phyloP scores from a whole-genome alignment of 1,140 invertebrate genomes.

The Drosophila cardini region DNA sequence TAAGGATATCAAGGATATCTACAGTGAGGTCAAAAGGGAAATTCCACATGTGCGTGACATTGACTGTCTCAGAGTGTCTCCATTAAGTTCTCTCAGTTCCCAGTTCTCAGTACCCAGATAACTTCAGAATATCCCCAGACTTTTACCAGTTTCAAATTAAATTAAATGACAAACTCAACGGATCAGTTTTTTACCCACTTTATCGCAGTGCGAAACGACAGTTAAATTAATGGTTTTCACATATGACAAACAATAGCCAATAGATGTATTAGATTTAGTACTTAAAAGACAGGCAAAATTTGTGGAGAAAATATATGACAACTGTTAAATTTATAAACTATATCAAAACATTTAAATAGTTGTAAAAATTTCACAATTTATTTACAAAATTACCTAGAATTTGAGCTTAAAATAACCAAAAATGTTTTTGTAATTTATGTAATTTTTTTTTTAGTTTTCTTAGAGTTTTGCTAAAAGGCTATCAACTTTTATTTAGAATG shows the following conservation, averaged over 20 bases:
- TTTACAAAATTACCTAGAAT: too few relatives aligned
- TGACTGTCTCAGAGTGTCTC: conserved; percentile 46
- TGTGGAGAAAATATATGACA: not conserved
- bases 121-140: conserved; percentile 59
- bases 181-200: conserved; percentile 43
- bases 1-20: conserved; percentile 46
- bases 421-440: too few relatives aligned
- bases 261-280: conserved; percentile 15
- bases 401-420: too few relatives aligned
- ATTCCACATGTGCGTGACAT: conserved; percentile 34
- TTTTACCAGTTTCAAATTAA: conserved; percentile 64
- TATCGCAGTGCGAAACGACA: conserved; percentile 7
- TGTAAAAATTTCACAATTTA: too few relatives aligned
- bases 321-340: not conserved
- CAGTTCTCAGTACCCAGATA: conserved; percentile 16
- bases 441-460: too few relatives aligned
- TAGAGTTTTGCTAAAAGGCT: too few relatives aligned
- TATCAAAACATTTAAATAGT: not conserved
- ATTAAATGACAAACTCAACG: conserved; percentile 78
- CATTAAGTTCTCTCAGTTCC: conserved; percentile 1
- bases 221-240: conserved; percentile 42
- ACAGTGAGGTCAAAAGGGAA: conserved; percentile 27
- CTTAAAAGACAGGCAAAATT: not conserved
- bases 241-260: conserved; percentile 33
- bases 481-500: too few relatives aligned